phyloP scores from a whole-genome alignment of 2,113 vertebrate genomes.

The Hucho hucho region DNA sequence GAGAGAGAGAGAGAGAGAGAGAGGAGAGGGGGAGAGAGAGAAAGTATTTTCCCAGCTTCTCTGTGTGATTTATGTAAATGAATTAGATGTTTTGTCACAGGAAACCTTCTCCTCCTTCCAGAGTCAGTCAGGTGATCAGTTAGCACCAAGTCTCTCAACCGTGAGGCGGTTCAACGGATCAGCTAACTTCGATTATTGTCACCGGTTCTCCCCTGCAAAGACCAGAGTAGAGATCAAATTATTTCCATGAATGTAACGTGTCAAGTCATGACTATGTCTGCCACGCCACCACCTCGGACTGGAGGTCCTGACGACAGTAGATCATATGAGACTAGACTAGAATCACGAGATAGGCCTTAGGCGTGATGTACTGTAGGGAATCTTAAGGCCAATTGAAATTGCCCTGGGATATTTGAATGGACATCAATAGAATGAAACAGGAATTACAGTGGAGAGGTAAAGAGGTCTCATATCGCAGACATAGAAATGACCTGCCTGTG shows the following conservation, averaged over 20 bases:
- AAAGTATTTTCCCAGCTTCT: not conserved
- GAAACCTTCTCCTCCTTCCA: not conserved
- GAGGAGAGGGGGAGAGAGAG: not conserved
- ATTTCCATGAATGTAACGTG: slow-evolving; percentile 8
- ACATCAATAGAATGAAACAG: slow-evolving; percentile 29
- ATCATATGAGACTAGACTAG: not conserved
- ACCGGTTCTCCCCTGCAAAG: slow-evolving; percentile 3
- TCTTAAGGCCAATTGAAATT: slow-evolving; percentile 14
- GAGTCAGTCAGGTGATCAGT: slow-evolving; percentile 5
- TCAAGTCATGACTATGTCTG: slow-evolving; percentile 6
- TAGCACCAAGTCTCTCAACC: not conserved
- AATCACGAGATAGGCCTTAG: not conserved
- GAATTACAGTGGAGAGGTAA: slow-evolving; percentile 8
- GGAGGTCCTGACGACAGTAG: not conserved
- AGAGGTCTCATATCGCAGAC: not conserved
- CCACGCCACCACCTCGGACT: slow-evolving; percentile 10
- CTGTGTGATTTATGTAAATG: slow-evolving; percentile 4
- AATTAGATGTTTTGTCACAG: slow-evolving; percentile 9
- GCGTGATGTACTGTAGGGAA: slow-evolving; percentile 19
- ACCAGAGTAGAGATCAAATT: not conserved
- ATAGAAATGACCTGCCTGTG: slow-evolving; percentile 31
- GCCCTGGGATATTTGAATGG: slow-evolving; percentile 17
- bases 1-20: not conserved
- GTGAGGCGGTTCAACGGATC: not conserved
- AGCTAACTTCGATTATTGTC: slow-evolving; percentile 28